Percentiles rank a stretch among this genome's conserved stretches.
phyloP scores from a whole-genome alignment of 2,888 invertebrate species.

The Perithous albicinctus region DNA sequence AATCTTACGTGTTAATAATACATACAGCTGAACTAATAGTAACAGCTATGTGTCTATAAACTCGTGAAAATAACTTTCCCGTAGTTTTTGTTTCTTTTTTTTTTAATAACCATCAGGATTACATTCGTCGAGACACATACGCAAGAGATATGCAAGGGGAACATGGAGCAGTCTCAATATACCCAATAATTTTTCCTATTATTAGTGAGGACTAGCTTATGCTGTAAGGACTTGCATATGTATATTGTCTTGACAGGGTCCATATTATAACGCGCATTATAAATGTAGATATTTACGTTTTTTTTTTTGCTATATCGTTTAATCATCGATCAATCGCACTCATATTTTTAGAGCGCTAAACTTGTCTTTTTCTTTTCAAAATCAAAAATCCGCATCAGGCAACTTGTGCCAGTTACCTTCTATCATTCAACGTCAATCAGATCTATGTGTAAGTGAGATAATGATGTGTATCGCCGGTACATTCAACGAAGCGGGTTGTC shows the following conservation, averaged over 20 bases:
- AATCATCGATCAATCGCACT: constrained; percentile 54
- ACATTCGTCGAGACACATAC: constrained; percentile 69
- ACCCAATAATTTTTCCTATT: constrained; percentile 67
- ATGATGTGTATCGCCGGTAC: constrained; percentile 11
- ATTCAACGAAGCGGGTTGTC: constrained; percentile 12
- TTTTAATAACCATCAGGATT: constrained; percentile 65
- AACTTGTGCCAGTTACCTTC: constrained; percentile 28
- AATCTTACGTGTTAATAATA: constrained; percentile 38
- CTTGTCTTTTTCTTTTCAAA: constrained; percentile 15
- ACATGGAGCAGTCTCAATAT: constrained; percentile 67
- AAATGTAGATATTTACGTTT: constrained; percentile 62
- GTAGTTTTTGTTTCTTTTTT: constrained; percentile 30
- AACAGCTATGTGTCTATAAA: constrained; percentile 65
- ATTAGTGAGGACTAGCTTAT: constrained; percentile 73
- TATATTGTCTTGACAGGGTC: constrained; percentile 75
- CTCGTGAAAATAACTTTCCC: constrained; percentile 70
- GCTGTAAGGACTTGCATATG: constrained; percentile 72
- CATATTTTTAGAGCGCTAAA: constrained; percentile 39
- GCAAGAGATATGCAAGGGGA: constrained; percentile 71
- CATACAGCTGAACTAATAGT: constrained; percentile 64
- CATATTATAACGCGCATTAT: constrained; percentile 68
- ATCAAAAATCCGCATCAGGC: constrained; percentile 5
- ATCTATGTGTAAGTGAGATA: constrained; percentile 23
- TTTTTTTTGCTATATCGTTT: constrained; percentile 50
- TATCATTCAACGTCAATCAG: constrained; percentile 42